phyloP scores from a whole-genome alignment of 2,888 invertebrate species.

The Deilephila elpenor region DNA sequence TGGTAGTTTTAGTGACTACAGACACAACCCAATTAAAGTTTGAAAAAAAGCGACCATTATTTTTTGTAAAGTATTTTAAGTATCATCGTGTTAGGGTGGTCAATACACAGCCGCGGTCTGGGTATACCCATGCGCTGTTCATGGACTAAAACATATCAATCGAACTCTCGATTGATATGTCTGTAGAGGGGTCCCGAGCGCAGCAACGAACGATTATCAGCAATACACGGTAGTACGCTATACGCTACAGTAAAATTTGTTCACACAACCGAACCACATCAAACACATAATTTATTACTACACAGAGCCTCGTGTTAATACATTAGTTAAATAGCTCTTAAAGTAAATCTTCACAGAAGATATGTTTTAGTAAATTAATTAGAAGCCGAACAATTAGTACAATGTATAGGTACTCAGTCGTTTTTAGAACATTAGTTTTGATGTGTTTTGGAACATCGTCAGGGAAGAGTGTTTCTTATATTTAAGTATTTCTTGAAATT shows the following conservation, averaged over 20 bases:
- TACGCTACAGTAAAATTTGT: neutral
- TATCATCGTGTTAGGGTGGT: too few species aligned
- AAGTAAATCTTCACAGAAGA: slow-evolving; percentile 65
- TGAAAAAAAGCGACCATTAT: too few species aligned
- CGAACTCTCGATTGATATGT: too few species aligned
- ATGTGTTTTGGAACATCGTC: slow-evolving; percentile 27
- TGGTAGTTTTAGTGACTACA: too few species aligned
- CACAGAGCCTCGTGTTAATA: slow-evolving; percentile 64
- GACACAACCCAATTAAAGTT: too few species aligned
- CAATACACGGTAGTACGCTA: too few species aligned
- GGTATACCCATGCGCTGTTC: too few species aligned
- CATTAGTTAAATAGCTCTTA: slow-evolving; percentile 44
- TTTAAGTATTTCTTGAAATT: neutral
- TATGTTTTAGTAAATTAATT: slow-evolving; percentile 51
- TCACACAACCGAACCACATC: neutral
- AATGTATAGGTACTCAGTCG: slow-evolving; percentile 54
- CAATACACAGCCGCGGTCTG: too few species aligned
- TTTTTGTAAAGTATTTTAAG: too few species aligned
- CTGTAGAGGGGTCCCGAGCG: too few species aligned
- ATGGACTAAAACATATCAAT: too few species aligned
- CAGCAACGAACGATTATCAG: too few species aligned
- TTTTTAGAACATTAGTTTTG: slow-evolving; percentile 49
- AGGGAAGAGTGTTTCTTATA: neutral
- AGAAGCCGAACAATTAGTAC: slow-evolving; percentile 33
- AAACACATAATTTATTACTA: slow-evolving; percentile 37